Percentiles rank a stretch among this genome's conserved stretches.
phyloP scores from a whole-genome alignment of 1,140 invertebrate species.

The Anoplolepis gracilipes region DNA sequence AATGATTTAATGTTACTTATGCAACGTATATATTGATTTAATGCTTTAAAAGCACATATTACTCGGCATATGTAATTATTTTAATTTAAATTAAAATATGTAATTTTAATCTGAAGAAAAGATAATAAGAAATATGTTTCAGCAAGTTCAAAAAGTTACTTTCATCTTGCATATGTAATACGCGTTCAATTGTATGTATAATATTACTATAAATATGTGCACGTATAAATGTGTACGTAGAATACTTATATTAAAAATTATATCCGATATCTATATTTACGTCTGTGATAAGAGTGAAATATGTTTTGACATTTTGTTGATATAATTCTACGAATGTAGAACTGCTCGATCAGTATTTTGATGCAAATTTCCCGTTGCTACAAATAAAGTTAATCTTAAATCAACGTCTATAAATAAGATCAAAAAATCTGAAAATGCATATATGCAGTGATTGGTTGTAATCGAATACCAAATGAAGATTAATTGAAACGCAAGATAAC shows the following conservation, averaged over 20 bases:
- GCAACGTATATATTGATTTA: constrained; percentile 2
- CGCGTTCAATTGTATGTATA: background rate
- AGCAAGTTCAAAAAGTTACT: background rate
- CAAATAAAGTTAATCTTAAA: constrained; percentile 39
- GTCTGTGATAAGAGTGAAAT: background rate
- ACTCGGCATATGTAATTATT: constrained; percentile 7
- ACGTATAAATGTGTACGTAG: no score
- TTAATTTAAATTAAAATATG: background rate
- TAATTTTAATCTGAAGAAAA: background rate
- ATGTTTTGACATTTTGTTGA: background rate
- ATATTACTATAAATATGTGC: background rate
- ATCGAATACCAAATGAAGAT: constrained; percentile 28
- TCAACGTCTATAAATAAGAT: constrained; percentile 15
- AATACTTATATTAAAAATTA: background rate
- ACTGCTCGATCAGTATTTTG: background rate
- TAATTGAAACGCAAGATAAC: background rate
- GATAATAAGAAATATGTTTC: background rate
- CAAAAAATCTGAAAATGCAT: background rate
- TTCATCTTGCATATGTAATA: background rate
- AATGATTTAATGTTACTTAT: constrained; percentile 18
- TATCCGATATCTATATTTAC: background rate
- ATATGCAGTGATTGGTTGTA: background rate
- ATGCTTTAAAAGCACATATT: background rate
- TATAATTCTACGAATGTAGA: background rate
- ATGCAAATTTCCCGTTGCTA: background rate